phyloP scores from a whole-genome alignment of 2,888 invertebrate genomes.

The Synergus laeviventris region DNA sequence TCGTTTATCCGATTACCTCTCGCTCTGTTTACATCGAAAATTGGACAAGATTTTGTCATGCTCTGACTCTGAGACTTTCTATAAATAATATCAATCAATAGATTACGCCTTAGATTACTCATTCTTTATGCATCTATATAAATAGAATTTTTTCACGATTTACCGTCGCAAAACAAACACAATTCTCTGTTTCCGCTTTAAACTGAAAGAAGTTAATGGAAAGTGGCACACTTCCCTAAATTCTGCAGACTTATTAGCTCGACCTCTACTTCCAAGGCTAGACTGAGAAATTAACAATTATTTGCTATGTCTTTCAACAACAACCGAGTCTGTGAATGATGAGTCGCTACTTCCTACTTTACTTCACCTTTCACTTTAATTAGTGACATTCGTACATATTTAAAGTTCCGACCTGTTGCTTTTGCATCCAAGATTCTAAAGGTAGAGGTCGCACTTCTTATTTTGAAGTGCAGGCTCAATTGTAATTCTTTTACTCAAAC shows the following conservation, averaged over 20 bases:
- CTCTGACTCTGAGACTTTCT: slow-evolving; percentile 70
- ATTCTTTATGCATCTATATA: slow-evolving; percentile 18
- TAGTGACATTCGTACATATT: not conserved
- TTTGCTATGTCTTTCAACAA: slow-evolving; percentile 5
- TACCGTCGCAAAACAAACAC: slow-evolving; percentile 5
- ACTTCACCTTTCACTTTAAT: slow-evolving; percentile 12
- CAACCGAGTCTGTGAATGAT: not conserved
- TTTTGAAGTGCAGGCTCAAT: not conserved
- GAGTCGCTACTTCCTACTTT: not conserved
- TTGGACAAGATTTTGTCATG: slow-evolving; percentile 58
- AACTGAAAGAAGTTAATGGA: slow-evolving; percentile 47
- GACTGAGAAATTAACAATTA: slow-evolving; percentile 4
- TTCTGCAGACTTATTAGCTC: slow-evolving; percentile 46
- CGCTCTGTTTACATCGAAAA: slow-evolving; percentile 64
- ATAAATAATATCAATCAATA: slow-evolving; percentile 47
- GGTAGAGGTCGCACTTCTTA: not conserved
- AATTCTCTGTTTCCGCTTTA: slow-evolving; percentile 38
- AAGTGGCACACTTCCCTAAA: slow-evolving; percentile 70
- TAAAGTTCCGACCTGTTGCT: not conserved
- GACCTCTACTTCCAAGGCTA: slow-evolving; percentile 13
- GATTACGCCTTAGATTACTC: not conserved
- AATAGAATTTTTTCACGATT: slow-evolving; percentile 40
- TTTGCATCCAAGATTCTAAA: not conserved
- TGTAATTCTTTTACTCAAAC: too few relatives aligned
- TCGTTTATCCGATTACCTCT: slow-evolving; percentile 58